Evolutionary conservation across 1,140 invertebrate genomes (phyloP).

Genomic region (Trachymyrmex cornetzi): DNA sequence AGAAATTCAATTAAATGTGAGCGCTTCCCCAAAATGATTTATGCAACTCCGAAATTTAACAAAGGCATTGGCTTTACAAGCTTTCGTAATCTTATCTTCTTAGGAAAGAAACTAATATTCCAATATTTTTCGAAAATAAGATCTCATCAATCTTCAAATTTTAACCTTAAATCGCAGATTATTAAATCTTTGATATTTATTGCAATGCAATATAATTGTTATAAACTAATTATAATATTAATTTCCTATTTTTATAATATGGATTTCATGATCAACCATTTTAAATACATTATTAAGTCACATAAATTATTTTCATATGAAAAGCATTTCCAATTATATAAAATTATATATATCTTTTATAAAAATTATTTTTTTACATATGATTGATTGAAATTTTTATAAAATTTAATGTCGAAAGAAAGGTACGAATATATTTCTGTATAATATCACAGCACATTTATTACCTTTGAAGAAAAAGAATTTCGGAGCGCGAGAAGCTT

Average conservation of each 20-base stretch:
- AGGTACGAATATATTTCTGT: slow-evolving; percentile 8
- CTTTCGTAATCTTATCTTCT: slow-evolving; percentile 58
- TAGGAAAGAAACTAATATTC: slow-evolving; percentile 33
- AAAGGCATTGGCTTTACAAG: neutral
- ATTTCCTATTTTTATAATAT: neutral
- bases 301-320: neutral
- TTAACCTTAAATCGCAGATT: neutral
- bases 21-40: slow-evolving; percentile 48
- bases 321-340: neutral
- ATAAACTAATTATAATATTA: neutral
- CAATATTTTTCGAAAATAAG: slow-evolving; percentile 2
- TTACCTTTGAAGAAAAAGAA: slow-evolving; percentile 29
- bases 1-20: slow-evolving; percentile 60
- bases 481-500: slow-evolving; percentile 33
- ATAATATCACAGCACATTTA: slow-evolving; percentile 9
- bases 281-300: neutral
- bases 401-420: slow-evolving; percentile 12
- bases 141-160: slow-evolving; percentile 57
- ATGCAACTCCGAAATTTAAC: slow-evolving; percentile 59
- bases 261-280: neutral
- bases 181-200: slow-evolving; percentile 18
- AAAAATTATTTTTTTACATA: neutral
- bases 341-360: neutral
- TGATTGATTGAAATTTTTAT: neutral
- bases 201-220: neutral